These are phyloP conservation scores for Drosophila baimaii DNA, from an alignment of 1,140 invertebrate species.

Conservation along the genomic window DNA sequence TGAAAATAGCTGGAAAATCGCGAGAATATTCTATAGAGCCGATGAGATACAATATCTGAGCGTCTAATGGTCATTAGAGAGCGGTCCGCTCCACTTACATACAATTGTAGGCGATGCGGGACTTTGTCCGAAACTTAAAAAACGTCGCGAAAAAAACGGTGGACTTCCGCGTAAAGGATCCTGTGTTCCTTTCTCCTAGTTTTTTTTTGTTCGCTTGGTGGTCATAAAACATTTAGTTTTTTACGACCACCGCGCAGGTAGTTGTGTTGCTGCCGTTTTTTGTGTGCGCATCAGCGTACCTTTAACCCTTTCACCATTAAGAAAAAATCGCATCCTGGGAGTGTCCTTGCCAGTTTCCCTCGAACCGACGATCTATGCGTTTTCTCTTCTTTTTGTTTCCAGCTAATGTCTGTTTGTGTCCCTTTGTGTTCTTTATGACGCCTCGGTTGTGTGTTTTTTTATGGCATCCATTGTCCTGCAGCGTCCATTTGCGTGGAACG, in stretches of 20 bases:
- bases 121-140: slow-evolving; percentile 30
- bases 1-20: slow-evolving; percentile 78
- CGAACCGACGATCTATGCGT: slow-evolving; percentile 30
- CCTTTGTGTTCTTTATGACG: slow-evolving; percentile 74
- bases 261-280: slow-evolving; percentile 59
- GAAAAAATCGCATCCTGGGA: slow-evolving; percentile 48
- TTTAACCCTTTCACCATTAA: slow-evolving; percentile 78
- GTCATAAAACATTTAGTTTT: slow-evolving; percentile 76
- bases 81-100: slow-evolving; percentile 64
- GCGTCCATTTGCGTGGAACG: slow-evolving; percentile 41
- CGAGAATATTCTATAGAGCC: slow-evolving; percentile 59
- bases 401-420: slow-evolving; percentile 58
- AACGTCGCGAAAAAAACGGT: slow-evolving; percentile 26
- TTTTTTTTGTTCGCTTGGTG: slow-evolving; percentile 25
- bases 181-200: slow-evolving; percentile 9
- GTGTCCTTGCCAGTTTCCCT: slow-evolving; percentile 61
- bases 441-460: slow-evolving; percentile 74
- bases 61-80: slow-evolving; percentile 45
- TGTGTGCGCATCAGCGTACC: slow-evolving; percentile 5
- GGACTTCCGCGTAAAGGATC: slow-evolving; percentile 68
- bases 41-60: slow-evolving; percentile 4
- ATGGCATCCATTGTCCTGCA: slow-evolving; percentile 58
- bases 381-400: slow-evolving; percentile 63
- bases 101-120: slow-evolving; percentile 47
- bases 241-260: slow-evolving; percentile 47